Evolutionary conservation across 2,113 vertebrate species (phyloP).

Genomic region (Amphiprion percula): DNA sequence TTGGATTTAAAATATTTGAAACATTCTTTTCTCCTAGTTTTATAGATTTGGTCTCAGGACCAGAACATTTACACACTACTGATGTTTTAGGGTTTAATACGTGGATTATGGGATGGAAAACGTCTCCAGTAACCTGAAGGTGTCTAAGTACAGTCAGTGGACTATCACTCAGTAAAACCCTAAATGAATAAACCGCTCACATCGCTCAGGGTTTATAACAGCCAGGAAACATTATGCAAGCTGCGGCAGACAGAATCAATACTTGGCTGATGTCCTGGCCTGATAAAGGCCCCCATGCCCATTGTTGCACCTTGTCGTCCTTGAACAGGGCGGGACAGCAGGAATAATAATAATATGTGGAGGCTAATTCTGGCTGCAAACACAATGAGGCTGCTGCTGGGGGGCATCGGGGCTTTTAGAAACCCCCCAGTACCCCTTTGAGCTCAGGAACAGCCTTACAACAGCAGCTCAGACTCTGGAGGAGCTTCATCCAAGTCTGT

Average conservation of each 20-base stretch:
- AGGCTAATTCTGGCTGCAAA: constrained; percentile 59
- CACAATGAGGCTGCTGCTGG: constrained; percentile 65
- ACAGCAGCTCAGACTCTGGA: no score
- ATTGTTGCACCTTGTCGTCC: constrained; percentile 78
- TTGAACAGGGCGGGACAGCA: constrained; percentile 76
- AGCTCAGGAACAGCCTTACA: not conserved
- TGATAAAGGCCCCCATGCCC: constrained; percentile 65
- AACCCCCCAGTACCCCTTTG: not conserved
- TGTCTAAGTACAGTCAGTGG: no score
- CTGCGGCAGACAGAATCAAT: constrained; percentile 65
- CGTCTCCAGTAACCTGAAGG: no score
- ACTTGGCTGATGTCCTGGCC: constrained; percentile 69
- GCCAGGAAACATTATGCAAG: constrained; percentile 46
- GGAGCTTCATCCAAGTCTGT: no score
- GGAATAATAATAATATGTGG: constrained; percentile 43
- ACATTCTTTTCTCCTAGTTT: no score
- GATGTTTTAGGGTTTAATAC: no score
- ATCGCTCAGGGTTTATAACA: constrained; percentile 43
- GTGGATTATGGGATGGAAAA: no score
- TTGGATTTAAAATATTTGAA: no score
- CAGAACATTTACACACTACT: no score
- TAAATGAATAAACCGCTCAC: constrained; percentile 44
- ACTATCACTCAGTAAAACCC: not conserved
- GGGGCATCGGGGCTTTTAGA: constrained; percentile 23
- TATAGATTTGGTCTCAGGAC: no score